A percentile compares a stretch with the other conserved stretches of the same genome.
Evolutionary conservation across 2,113 vertebrate species (phyloP).

Genomic region (Gobiocypris rarus): DNA sequence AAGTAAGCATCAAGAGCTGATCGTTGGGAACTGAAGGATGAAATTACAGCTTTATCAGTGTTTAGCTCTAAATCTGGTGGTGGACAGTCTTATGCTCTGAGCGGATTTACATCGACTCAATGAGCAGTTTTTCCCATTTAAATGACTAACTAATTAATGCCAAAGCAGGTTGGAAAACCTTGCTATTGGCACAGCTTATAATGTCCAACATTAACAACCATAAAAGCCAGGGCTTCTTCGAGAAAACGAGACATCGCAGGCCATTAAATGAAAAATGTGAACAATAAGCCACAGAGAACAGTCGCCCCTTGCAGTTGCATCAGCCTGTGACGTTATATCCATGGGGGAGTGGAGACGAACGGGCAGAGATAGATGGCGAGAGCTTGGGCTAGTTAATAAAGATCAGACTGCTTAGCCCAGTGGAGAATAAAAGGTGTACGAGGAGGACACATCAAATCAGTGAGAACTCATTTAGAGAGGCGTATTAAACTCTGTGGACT

Average conservation of each 20-base stretch:
- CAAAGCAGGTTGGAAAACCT: slow-evolving; percentile 6
- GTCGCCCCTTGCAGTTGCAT: slow-evolving; percentile 34
- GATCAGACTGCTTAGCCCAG: slow-evolving; percentile 57
- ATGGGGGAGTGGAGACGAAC: slow-evolving; percentile 45
- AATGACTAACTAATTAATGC: slow-evolving; percentile 1
- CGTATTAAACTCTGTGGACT: slow-evolving; percentile 31
- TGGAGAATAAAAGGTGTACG: slow-evolving; percentile 48
- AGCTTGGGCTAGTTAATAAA: slow-evolving; percentile 59
- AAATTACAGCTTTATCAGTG: slow-evolving; percentile 31
- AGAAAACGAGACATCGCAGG: slow-evolving; percentile 20
- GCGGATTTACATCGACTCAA: background rate
- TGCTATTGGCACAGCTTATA: slow-evolving; percentile 14
- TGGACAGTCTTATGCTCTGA: background rate
- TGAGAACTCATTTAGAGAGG: slow-evolving; percentile 51
- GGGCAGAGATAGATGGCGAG: slow-evolving; percentile 55
- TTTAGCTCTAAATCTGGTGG: background rate
- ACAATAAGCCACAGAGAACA: slow-evolving; percentile 25
- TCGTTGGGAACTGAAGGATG: slow-evolving; percentile 20
- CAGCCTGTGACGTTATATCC: slow-evolving; percentile 37
- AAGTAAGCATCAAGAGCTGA: background rate
- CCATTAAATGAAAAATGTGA: slow-evolving; percentile 44
- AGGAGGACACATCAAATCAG: slow-evolving; percentile 46
- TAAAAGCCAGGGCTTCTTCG: slow-evolving; percentile 22
- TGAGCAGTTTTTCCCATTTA: background rate
- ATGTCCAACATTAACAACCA: slow-evolving; percentile 17